Evolutionary conservation across 2,797 vertebrate genomes (phyloP).

Genomic region (Triplophysa bombifrons): DNA sequence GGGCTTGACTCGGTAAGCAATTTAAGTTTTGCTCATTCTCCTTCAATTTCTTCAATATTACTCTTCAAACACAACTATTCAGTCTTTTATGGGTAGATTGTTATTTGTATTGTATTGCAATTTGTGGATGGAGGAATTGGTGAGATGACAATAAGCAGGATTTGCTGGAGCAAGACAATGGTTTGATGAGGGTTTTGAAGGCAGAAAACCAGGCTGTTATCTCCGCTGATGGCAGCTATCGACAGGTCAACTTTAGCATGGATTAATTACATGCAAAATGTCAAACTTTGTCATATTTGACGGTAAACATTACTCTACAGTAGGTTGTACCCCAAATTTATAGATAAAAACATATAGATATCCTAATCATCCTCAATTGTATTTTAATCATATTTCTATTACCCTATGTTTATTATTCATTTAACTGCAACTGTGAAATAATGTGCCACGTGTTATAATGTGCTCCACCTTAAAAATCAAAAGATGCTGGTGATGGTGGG

Average conservation of each 20-base stretch:
- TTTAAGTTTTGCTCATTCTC: no score
- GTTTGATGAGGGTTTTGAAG: constrained; percentile 3
- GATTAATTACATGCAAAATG: not conserved
- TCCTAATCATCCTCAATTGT: no score
- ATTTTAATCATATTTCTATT: not conserved
- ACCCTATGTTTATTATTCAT: not conserved
- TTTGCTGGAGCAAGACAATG: not conserved
- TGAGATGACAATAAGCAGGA: not conserved
- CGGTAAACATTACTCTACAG: not conserved
- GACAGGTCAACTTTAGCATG: not conserved
- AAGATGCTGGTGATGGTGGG: not conserved
- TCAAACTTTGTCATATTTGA: not conserved
- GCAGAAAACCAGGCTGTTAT: not conserved
- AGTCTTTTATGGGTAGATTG: no score
- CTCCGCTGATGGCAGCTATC: not conserved
- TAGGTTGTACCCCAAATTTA: no score
- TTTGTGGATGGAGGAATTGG: not conserved
- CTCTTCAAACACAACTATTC: no score
- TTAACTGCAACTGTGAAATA: not conserved
- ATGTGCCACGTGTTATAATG: not conserved
- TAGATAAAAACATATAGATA: no score
- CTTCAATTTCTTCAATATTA: no score
- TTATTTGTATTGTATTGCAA: no score
- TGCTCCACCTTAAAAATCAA: not conserved
- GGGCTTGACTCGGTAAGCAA: no score